These are phyloP conservation scores for Tiliacea citrago DNA, from an alignment of 2,888 invertebrate genomes.

Conservation along the genomic window DNA sequence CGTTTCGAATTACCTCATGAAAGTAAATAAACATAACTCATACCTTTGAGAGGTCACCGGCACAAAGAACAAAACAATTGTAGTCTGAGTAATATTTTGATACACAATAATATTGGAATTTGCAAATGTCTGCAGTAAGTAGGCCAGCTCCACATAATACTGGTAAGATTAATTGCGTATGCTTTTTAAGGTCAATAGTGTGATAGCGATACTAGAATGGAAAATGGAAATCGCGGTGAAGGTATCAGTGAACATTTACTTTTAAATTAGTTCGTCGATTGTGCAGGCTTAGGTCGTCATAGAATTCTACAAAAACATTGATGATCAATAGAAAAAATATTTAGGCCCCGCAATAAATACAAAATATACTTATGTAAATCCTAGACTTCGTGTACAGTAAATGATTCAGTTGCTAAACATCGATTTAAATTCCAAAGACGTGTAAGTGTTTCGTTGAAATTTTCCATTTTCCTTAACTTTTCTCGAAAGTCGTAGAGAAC, in stretches of 20 bases:
- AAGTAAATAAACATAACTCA: slow-evolving; percentile 55
- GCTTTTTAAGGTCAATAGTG: slow-evolving; percentile 58
- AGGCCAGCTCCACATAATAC: slow-evolving; percentile 66
- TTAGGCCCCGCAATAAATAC: neutral
- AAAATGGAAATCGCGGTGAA: slow-evolving; percentile 41
- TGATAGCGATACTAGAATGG: slow-evolving; percentile 42
- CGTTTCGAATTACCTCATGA: slow-evolving; percentile 47
- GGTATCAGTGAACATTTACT: slow-evolving; percentile 23
- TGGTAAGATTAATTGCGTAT: slow-evolving; percentile 48
- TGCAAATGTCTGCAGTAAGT: slow-evolving; percentile 71
- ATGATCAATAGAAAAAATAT: slow-evolving; percentile 33
- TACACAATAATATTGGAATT: slow-evolving; percentile 75
- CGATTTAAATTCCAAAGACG: slow-evolving; percentile 1
- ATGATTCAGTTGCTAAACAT: neutral
- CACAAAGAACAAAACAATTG: slow-evolving; percentile 62
- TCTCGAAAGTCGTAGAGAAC: slow-evolving; percentile 9
- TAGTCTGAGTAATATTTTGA: slow-evolving; percentile 70
- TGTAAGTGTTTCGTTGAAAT: neutral
- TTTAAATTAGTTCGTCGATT: slow-evolving; percentile 7
- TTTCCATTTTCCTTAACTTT: slow-evolving; percentile 19
- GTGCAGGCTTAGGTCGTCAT: slow-evolving; percentile 17
- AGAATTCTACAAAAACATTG: slow-evolving; percentile 12
- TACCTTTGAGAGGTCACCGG: slow-evolving; percentile 61
- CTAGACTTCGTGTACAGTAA: neutral
- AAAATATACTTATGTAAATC: neutral